Conservation (phyloP, 2,797 vertebrate species). For the Crax fasciolata region DNA sequence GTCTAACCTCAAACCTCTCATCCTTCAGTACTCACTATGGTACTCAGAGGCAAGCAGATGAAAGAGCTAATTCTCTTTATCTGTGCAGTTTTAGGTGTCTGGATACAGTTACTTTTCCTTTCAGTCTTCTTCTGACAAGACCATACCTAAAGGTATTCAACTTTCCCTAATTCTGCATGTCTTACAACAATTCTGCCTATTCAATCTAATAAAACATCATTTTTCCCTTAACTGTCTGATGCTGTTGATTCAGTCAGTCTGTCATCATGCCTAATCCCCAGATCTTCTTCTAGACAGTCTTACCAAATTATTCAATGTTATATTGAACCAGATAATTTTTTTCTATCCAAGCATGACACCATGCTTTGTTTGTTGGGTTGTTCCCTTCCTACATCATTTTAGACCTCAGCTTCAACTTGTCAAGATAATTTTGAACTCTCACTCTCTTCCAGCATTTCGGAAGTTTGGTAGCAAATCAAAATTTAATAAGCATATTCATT, state of each 20-base stretch:
- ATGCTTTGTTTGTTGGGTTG: not conserved
- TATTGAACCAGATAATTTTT: not conserved
- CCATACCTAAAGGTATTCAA: not conserved
- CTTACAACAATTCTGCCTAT: not conserved
- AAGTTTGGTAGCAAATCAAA: not conserved
- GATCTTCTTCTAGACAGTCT: not conserved
- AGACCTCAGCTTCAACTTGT: not conserved
- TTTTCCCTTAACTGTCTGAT: not conserved
- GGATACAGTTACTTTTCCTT: not conserved
- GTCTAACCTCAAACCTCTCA: not conserved
- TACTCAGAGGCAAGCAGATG: not conserved
- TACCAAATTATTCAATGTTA: not conserved
- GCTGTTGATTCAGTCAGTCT: not conserved
- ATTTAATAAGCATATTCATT: not conserved
- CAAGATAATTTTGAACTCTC: not conserved
- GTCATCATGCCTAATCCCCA: not conserved
- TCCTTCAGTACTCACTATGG: not conserved
- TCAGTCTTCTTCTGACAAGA: not conserved
- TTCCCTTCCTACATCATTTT: not conserved
- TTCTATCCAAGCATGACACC: not conserved
- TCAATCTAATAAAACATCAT: not conserved
- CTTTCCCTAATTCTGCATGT: not conserved
- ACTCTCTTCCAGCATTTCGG: not conserved
- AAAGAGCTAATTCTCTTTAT: not conserved
- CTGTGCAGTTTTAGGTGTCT: not conserved